Conservation (phyloP, 2,797 vertebrate genomes). For the Esox lucius region DNA sequence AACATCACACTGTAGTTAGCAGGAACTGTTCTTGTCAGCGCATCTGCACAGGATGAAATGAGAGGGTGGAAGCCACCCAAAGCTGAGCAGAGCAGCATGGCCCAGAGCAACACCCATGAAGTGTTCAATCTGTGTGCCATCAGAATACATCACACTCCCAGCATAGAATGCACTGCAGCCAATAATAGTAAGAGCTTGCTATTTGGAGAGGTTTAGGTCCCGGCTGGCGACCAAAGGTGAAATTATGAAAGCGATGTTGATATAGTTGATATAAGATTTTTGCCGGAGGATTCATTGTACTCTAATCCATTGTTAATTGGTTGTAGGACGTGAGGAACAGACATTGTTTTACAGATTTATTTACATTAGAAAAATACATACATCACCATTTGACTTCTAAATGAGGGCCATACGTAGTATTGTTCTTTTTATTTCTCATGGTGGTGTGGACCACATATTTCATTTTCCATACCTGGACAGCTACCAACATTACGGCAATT, state of each 20-base stretch:
- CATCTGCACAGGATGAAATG: neutral
- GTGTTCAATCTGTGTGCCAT: constrained; percentile 56
- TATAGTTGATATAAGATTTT: neutral
- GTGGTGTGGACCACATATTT: constrained; percentile 46
- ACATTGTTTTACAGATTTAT: neutral
- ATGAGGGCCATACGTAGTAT: constrained; percentile 19
- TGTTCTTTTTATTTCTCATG: constrained; percentile 56
- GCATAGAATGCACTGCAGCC: constrained; percentile 1
- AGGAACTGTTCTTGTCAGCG: constrained; percentile 44
- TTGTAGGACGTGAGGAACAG: neutral
- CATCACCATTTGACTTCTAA: constrained; percentile 15
- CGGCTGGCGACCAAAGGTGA: constrained; percentile 60
- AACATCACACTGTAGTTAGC: constrained; percentile 49
- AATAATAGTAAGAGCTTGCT: constrained; percentile 24
- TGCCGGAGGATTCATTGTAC: neutral
- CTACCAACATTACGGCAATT: constrained; percentile 62
- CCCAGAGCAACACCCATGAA: constrained; percentile 30
- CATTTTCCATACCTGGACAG: constrained; percentile 39
- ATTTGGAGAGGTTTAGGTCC: constrained; percentile 47
- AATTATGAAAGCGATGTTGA: constrained; percentile 24
- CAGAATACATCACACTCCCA: constrained; percentile 46
- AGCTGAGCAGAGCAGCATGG: constrained; percentile 2
- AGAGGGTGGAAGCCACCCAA: neutral
- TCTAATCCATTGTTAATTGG: neutral
- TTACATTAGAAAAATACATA: constrained; percentile 16